A percentile compares a stretch with the other conserved stretches of the same genome.
These are phyloP conservation scores for Chiridota heheva DNA, from an alignment of 35 echinoderm and acorn worm genomes.

Conservation along the genomic window DNA sequence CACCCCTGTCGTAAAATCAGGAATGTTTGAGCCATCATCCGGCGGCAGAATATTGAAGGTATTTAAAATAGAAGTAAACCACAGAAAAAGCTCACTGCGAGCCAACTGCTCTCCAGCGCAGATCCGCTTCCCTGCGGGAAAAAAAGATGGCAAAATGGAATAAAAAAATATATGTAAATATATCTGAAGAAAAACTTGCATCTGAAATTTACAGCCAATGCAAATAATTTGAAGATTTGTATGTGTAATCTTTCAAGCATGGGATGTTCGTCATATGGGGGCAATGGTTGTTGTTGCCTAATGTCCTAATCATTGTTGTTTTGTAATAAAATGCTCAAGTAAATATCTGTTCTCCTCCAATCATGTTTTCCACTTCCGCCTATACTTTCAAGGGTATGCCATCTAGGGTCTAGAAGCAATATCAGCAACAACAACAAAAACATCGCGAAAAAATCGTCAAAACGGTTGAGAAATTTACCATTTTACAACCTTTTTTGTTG, in stretches of 20 bases:
- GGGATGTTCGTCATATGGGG: background rate
- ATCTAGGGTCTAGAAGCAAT: too few species aligned
- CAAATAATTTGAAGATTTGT: background rate
- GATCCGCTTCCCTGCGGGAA: constrained; percentile 29
- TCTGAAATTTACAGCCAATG: background rate
- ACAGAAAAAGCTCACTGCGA: constrained; percentile 52
- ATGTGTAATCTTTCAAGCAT: background rate
- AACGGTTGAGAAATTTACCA: too few species aligned
- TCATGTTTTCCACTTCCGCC: too few species aligned
- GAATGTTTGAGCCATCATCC: background rate
- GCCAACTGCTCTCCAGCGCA: constrained; percentile 58
- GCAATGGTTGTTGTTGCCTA: background rate
- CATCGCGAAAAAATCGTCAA: too few species aligned
- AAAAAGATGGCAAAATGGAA: background rate
- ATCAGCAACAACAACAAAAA: too few species aligned
- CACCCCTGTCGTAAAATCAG: background rate
- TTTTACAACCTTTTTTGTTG: too few species aligned
- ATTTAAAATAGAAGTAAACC: constrained; percentile 32
- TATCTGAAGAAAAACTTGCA: background rate
- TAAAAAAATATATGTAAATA: background rate
- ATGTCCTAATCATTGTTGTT: background rate
- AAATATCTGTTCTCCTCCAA: too few species aligned
- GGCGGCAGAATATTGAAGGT: constrained; percentile 22
- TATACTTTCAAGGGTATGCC: too few species aligned
- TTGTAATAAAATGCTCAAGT: too few species aligned